These are phyloP conservation scores for Antidorcas marsupialis DNA, from an alignment of 2,113 vertebrate genomes.

Conservation along the genomic window DNA sequence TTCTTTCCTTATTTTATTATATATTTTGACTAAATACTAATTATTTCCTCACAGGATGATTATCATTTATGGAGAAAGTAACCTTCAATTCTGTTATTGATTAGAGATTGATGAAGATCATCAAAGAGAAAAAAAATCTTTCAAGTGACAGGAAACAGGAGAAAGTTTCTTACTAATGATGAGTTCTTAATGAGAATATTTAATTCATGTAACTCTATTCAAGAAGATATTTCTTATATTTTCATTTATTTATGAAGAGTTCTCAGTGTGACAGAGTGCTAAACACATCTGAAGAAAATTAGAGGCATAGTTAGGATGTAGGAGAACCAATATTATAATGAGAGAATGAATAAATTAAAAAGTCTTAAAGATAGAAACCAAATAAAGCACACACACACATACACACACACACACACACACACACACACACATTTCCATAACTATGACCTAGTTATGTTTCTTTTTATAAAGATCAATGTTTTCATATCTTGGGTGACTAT, in stretches of 20 bases:
- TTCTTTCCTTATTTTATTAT: neutral
- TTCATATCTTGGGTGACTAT: neutral
- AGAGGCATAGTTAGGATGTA: neutral
- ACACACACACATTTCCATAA: neutral
- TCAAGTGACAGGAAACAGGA: neutral
- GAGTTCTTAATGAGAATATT: neutral
- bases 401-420: neutral
- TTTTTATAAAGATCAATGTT: neutral
- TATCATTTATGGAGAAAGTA: neutral
- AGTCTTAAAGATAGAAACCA: neutral
- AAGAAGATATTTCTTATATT: neutral
- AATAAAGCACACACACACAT: neutral
- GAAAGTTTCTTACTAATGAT: neutral
- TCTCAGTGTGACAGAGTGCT: neutral
- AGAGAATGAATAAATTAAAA: neutral
- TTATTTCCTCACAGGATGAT: neutral
- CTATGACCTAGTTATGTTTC: neutral
- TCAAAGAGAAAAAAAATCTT: neutral
- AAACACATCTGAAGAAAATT: neutral
- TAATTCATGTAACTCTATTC: neutral
- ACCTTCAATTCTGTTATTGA: neutral
- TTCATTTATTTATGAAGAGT: neutral
- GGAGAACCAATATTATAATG: neutral
- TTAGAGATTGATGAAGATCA: neutral
- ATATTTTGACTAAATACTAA: neutral